Base-by-base conservation (phyloP, 2,888 invertebrate genomes). In the Caenorhabditis doughertyi region DNA sequence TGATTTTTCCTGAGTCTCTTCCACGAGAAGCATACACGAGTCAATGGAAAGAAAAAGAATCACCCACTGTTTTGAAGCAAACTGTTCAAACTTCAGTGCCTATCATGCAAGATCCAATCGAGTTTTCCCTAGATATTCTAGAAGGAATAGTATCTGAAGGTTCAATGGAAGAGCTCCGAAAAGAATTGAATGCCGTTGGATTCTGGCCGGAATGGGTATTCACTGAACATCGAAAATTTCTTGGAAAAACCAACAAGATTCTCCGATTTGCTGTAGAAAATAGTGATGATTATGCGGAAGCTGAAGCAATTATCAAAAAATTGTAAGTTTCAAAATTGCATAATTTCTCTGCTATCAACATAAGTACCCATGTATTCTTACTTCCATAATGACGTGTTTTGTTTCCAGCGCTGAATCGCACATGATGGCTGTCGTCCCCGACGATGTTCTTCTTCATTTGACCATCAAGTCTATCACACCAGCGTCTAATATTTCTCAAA, bases 201-300 rank as follows among this genome's bases (percentile, higher is more conserved):
- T 13, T 35, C 18, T 81, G 81, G 81, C 81, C 81, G 13, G 76
- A 81, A 13, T 71, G 72, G 39, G n/a, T 81, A 16, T 81, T 81
- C 27, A 58, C 60, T 7, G 76, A 58, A 51, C 64, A 81, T 42
- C 16, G 60, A 29, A 29, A 29, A 27, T 2, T 32, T 8, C 7
- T 32, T n/a, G 21, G 8, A 21, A 58, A 53, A 18, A 53, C 42
- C 11, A 71, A 65, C 18, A 8, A 29, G 1, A 44, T 82, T 67
- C 47, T 82, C 9, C 49, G 81, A 62, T 77, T 55, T 49, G 27
- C 65, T 44, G 65, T 56, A 11, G 65, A 71, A 11, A 70, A 71
- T 7, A 35, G 51, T 32, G 21, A 21, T 21, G 39, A 35, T 49
- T 32, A 23, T 21, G 51, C 47, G 21, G 81, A 74, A 25, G 56